Conservation (phyloP, 2,888 invertebrate species). For the Melanchra persicariae region DNA sequence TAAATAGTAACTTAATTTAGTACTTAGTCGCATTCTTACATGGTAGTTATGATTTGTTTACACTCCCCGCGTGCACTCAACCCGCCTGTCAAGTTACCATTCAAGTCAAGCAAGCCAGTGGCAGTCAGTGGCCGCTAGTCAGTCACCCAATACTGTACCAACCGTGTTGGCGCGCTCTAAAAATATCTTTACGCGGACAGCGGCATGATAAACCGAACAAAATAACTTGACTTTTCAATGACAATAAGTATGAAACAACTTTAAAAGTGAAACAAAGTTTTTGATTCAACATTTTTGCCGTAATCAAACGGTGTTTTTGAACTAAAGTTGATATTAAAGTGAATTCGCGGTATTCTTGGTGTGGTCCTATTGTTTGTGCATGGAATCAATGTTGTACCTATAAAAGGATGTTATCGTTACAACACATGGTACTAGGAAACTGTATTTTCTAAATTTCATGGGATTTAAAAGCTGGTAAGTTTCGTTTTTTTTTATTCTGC, state of each 20-base stretch:
- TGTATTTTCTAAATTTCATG: slow-evolving; percentile 82
- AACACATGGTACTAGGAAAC: slow-evolving; percentile 77
- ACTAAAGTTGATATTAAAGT: slow-evolving; percentile 59
- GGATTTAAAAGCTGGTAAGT: slow-evolving; percentile 86
- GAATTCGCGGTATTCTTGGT: slow-evolving; percentile 79
- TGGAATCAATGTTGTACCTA: slow-evolving; percentile 80
- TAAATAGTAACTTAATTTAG: background rate
- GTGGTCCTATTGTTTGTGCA: slow-evolving; percentile 84
- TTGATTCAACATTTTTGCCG: slow-evolving; percentile 6
- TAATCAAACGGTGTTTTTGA: slow-evolving; percentile 39
- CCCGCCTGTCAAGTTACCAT: slow-evolving; percentile 60
- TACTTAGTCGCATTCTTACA: background rate
- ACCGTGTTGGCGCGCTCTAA: slow-evolving; percentile 72
- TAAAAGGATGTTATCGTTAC: slow-evolving; percentile 85
- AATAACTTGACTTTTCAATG: slow-evolving; percentile 75
- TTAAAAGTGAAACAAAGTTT: slow-evolving; percentile 50
- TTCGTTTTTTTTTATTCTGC: slow-evolving; percentile 9
- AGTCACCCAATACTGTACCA: slow-evolving; percentile 74
- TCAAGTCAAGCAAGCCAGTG: slow-evolving; percentile 66
- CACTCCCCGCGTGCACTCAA: slow-evolving; percentile 60
- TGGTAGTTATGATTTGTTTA: slow-evolving; percentile 39
- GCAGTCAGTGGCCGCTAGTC: slow-evolving; percentile 72
- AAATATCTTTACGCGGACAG: slow-evolving; percentile 74
- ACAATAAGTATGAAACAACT: slow-evolving; percentile 68
- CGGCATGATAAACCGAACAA: slow-evolving; percentile 72